Percentiles rank a stretch among this genome's conserved stretches.
Conservation (phyloP, 2,113 vertebrate genomes). For the Erythrolamprus reginae region DNA sequence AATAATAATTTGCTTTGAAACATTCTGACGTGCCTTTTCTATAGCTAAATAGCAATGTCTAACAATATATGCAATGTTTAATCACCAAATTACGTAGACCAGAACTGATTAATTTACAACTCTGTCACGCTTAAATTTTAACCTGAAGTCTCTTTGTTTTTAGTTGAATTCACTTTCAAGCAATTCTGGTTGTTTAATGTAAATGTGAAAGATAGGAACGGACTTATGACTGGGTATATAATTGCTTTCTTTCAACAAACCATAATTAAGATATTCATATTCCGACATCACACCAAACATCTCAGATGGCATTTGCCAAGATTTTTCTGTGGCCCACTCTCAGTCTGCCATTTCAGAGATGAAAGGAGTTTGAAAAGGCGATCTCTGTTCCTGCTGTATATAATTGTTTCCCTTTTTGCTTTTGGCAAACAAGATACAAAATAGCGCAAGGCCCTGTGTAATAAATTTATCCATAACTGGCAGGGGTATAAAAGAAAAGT, state of each 20-base stretch:
- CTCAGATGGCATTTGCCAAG: not conserved
- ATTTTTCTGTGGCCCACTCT: not conserved
- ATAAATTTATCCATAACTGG: not conserved
- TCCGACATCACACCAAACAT: not conserved
- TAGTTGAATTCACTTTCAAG: not conserved
- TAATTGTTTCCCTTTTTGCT: not conserved
- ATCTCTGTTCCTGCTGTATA: not conserved
- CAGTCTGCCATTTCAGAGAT: not conserved
- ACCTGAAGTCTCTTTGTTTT: not conserved
- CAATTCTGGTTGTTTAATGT: not conserved
- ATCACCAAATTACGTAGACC: not conserved
- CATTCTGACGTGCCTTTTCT: not conserved
- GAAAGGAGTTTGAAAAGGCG: not conserved
- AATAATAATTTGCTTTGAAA: not conserved
- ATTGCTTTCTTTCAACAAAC: not conserved
- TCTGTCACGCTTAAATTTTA: not conserved
- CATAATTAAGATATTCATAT: not conserved
- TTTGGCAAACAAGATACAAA: not conserved
- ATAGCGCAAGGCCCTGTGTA: not conserved
- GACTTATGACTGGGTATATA: not conserved
- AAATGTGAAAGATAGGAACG: not conserved
- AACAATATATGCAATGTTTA: not conserved
- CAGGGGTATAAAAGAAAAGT: not conserved
- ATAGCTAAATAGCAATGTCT: not conserved
- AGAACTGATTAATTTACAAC: not conserved